Evolutionary conservation across 35 echinoderm and acorn worm genomes (phyloP), one percentile per base, ranked within the genome.

Genomic region (Apostichopus parvimensis): DNA sequence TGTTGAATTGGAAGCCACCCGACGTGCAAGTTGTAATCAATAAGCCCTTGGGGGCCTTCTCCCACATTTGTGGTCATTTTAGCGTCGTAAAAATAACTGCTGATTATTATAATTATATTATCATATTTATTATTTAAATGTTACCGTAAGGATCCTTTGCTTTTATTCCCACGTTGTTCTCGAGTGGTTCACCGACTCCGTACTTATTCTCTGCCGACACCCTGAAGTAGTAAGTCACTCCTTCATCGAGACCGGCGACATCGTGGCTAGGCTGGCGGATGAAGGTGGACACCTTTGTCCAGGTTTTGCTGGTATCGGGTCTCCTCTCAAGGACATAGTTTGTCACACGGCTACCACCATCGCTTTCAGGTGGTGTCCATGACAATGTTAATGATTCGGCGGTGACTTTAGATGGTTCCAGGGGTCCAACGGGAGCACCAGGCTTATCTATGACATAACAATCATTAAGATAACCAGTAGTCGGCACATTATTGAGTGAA

Each of bases 361-460:
- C 97, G 54, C 93, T 93, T 93, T 96, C 93, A 58, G 97, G 97
- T 62, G 97, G 97, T 80, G 93, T 99, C 97, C 97, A 99, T 96
- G 97, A 93, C 97, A 99, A 94, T 87, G 83, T 96, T 93, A 89
- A 87, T 65, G 95, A 93, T 15, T 99, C 97, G 60, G 94, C 97
- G 26, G 93, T 99, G 87, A 99, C 93, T 79, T 99, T 95, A 79
- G 96, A 94, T 61, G 92, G 92, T 90, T 89, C 94, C 92, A 98
- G 86, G 54, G 97, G 97, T 78, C 95, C 97, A 52, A 96, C 95
- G 0, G 95, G 95, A 71, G 97, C 59, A 73, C 95, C 93, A 13
- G 97, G 97, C 76, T 93, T 93, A 87, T 96, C 97, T 99, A 62
- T 8, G 86, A 45, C 78, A n/a, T 56, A 75, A 75, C 12, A 75